phyloP scores from a whole-genome alignment of 2,888 invertebrate genomes.

The Acleris holmiana region DNA sequence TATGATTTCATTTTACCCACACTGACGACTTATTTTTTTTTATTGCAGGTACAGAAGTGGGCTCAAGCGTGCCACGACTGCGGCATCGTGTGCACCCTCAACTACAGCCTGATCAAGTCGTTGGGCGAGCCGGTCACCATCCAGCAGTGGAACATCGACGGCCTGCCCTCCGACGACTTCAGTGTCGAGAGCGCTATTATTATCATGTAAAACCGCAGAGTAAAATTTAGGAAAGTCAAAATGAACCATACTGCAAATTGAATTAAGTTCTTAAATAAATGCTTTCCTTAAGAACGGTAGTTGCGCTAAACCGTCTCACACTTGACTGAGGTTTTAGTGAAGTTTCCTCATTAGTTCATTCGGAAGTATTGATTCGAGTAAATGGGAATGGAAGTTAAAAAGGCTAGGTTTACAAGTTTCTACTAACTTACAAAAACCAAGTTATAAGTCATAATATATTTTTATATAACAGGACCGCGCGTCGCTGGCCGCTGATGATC shows the following conservation, averaged over 20 bases:
- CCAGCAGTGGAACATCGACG: slow-evolving; percentile 95
- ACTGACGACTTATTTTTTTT: too few relatives aligned
- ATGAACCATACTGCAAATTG: too few relatives aligned
- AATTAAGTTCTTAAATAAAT: too few relatives aligned
- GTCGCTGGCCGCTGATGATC: slow-evolving; percentile 96
- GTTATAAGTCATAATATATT: not conserved
- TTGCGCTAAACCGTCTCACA: too few relatives aligned
- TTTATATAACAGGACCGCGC: slow-evolving; percentile 87
- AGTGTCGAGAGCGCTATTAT: slow-evolving; percentile 97
- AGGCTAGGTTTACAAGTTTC: too few relatives aligned
- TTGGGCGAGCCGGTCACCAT: slow-evolving; percentile 95
- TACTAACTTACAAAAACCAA: not conserved
- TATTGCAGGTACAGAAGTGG: slow-evolving; percentile 88
- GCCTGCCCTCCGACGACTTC: slow-evolving; percentile 94
- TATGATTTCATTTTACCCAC: too few relatives aligned
- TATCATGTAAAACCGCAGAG: slow-evolving; percentile 91
- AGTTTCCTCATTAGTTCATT: too few relatives aligned
- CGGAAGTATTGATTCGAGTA: too few relatives aligned
- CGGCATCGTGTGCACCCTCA: slow-evolving; percentile 89
- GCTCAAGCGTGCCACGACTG: slow-evolving; percentile 87
- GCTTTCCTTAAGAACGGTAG: too few relatives aligned
- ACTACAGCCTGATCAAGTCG: slow-evolving; percentile 91
- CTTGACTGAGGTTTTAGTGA: too few relatives aligned
- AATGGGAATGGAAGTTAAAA: too few relatives aligned
- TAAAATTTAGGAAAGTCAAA: too few relatives aligned